These are phyloP conservation scores for Allobates femoralis DNA, from an alignment of 2,797 vertebrate species.

Conservation along the genomic window DNA sequence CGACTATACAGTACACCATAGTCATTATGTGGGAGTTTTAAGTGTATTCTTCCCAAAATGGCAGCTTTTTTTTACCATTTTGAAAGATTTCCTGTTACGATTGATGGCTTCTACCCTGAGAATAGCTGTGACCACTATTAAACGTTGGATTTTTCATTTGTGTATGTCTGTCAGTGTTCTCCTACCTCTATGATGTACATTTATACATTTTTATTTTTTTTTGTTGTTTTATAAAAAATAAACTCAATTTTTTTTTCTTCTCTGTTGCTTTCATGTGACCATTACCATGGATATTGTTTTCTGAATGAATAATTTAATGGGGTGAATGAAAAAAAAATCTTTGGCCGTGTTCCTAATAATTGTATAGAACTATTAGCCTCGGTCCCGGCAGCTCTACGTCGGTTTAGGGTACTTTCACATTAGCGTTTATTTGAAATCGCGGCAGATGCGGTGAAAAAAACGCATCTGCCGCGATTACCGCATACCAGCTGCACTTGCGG, in stretches of 20 bases:
- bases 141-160: neutral
- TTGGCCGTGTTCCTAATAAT: too few species aligned
- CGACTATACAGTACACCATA: neutral
- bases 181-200: neutral
- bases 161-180: neutral
- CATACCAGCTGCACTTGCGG: too few species aligned
- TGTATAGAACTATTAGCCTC: too few species aligned
- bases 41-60: neutral
- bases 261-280: neutral
- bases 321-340: too few species aligned
- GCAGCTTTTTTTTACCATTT: neutral
- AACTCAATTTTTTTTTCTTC: neutral
- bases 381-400: too few species aligned
- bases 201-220: neutral
- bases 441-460: too few species aligned
- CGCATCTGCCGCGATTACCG: too few species aligned
- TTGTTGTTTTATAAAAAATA: constrained; percentile 26
- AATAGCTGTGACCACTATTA: neutral
- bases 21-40: neutral
- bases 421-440: too few species aligned
- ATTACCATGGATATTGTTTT: neutral
- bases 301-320: too few species aligned
- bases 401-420: too few species aligned
- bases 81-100: neutral
- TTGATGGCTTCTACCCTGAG: neutral